Base-by-base conservation (phyloP, 92 coral and sea anemone genomes). In the Palythoa heliodiscus region DNA sequence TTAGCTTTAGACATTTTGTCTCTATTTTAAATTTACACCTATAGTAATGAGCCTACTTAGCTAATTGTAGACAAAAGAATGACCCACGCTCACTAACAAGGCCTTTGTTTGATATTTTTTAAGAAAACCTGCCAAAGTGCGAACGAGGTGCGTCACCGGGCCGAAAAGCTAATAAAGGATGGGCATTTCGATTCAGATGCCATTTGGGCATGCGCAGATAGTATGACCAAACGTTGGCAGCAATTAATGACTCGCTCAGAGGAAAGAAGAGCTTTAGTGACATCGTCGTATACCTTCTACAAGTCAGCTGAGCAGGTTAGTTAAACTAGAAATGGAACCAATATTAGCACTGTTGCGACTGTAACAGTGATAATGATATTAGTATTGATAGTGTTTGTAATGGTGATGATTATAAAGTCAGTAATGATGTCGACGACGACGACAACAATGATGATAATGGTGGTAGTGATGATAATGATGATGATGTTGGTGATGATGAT, bases 91-190 rank as follows among this genome's bases (percentile, higher is more conserved):
- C 17, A 64, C 23, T 19, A 17, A 64, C 23, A 7, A 23, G 70
- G 14, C 25, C 9, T 64, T 10, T n/a, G 70, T 12, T 29, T 12
- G 61, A 38, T 72, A 11, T 71, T 47, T 82, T 57, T 70, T 29
- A 78, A 97, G 99, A 97, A 97, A 97, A 97, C 99, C 40, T 95
- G 99, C 74, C 99, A 97, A 73, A 95, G 99, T 68, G 99, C 98
- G 11, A 93, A 91, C 48, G 98, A 93, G 40, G 98, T 97, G 12
- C 98, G 93, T 11, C 90, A 88, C 58, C 93, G 99, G n/a, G 98
- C 99, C 0, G 94, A 97, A 64, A 95, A 95, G 67, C 75, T 97
- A 71, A 93, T 93, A 54, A 97, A 97, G 81, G 96, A 97, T 83
- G 96, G 96, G 8, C 98, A 94, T 73, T 93, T 93, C 72, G 98